Percentiles rank a stretch among this genome's conserved stretches.
Conservation (phyloP, 2,113 vertebrate species). For the Abramis brama region DNA sequence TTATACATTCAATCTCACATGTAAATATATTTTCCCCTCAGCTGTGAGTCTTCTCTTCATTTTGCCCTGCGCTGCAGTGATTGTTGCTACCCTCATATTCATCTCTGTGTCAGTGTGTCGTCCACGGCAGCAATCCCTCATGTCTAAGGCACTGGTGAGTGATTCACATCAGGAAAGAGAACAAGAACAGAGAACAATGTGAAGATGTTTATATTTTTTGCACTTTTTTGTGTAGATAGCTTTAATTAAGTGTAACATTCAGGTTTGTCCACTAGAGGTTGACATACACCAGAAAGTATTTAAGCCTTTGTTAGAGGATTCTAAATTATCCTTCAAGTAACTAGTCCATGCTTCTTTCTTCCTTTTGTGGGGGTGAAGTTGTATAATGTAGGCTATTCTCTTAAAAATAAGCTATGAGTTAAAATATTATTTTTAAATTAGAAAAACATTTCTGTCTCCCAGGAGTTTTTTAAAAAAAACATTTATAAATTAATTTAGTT, state of each 20-base stretch:
- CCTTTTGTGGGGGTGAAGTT: background rate
- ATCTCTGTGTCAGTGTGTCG: slow-evolving; percentile 78
- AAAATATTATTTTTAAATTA: background rate
- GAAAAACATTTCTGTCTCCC: background rate
- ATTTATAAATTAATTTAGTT: background rate
- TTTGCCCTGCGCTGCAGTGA: slow-evolving; percentile 77
- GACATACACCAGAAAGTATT: slow-evolving; percentile 40
- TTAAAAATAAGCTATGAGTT: background rate
- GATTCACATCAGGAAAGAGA: background rate
- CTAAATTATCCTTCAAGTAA: background rate
- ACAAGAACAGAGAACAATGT: background rate
- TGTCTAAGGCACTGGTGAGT: slow-evolving; percentile 77
- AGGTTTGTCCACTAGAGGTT: slow-evolving; percentile 62
- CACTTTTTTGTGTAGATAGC: background rate
- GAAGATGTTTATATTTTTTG: background rate
- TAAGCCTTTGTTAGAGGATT: background rate
- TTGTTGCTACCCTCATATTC: slow-evolving; percentile 76
- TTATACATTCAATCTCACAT: background rate
- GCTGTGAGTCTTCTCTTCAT: slow-evolving; percentile 78
- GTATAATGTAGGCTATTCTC: background rate
- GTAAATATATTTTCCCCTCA: slow-evolving; percentile 53
- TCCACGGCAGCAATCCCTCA: slow-evolving; percentile 65
- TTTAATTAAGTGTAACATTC: background rate
- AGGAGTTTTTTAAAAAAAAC: background rate
- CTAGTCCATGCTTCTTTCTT: background rate